Percentiles rank a stretch among this genome's conserved stretches.
Conservation (phyloP, 2,888 invertebrate species). For the Octodonta nipae region DNA sequence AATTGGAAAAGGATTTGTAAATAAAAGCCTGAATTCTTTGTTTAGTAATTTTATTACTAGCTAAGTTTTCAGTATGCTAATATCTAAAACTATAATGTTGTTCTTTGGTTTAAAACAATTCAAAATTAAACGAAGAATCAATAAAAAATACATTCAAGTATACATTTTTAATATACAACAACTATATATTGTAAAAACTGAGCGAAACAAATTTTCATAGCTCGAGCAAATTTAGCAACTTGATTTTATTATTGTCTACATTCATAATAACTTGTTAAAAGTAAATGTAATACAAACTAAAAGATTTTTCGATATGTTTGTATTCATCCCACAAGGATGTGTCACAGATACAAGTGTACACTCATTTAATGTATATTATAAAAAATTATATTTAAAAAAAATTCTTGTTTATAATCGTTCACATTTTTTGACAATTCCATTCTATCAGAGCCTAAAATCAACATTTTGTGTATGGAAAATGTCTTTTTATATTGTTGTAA, state of each 20-base stretch:
- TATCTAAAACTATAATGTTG: slow-evolving; percentile 30
- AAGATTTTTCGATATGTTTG: slow-evolving; percentile 8
- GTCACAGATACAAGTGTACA: too few species aligned
- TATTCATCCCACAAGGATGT: too few species aligned
- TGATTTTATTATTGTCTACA: slow-evolving; percentile 30
- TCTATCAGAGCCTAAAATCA: too few species aligned
- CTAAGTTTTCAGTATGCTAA: slow-evolving; percentile 28
- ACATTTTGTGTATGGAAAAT: too few species aligned
- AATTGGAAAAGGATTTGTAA: too few species aligned
- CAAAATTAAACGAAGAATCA: too few species aligned
- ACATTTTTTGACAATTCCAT: too few species aligned
- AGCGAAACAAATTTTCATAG: slow-evolving; percentile 24
- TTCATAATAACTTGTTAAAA: slow-evolving; percentile 26
- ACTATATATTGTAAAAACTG: slow-evolving; percentile 26
- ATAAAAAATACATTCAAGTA: slow-evolving; percentile 21
- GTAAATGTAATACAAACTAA: slow-evolving; percentile 15
- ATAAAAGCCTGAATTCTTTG: too few species aligned
- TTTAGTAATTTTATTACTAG: slow-evolving; percentile 24
- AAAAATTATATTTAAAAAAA: too few species aligned
- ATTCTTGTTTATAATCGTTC: too few species aligned
- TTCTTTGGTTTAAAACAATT: slow-evolving; percentile 30
- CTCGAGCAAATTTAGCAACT: not conserved
- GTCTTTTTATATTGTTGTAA: too few species aligned
- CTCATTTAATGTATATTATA: too few species aligned
- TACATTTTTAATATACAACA: slow-evolving; percentile 24